phyloP scores from a whole-genome alignment of 1,140 invertebrate species.

The Cherax quadricarinatus region DNA sequence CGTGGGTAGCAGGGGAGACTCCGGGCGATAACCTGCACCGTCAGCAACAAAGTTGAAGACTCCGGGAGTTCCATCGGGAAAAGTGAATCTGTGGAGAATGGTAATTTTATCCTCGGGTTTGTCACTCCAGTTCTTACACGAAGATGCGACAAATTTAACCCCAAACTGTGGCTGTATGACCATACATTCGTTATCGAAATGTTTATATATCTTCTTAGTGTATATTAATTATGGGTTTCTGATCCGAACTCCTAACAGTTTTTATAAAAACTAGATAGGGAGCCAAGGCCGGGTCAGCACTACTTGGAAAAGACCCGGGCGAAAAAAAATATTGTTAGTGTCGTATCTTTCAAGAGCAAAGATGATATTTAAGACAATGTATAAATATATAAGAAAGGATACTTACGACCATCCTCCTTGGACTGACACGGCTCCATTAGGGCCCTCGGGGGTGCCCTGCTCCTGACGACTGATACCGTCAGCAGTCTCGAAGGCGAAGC shows the following conservation, averaged over 20 bases:
- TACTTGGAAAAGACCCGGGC: no score
- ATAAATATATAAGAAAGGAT: background rate
- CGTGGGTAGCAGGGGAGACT: no score
- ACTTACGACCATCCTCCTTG: conserved; percentile 11
- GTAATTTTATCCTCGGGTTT: background rate
- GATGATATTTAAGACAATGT: background rate
- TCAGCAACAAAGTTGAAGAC: conserved; percentile 26
- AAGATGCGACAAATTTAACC: background rate
- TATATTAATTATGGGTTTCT: background rate
- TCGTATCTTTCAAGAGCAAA: no score
- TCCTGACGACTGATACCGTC: background rate
- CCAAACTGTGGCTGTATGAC: background rate
- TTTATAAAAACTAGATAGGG: no score
- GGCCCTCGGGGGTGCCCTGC: background rate
- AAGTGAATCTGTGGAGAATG: conserved; percentile 7
- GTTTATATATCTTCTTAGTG: background rate
- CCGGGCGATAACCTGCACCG: conserved; percentile 2
- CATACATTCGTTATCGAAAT: background rate
- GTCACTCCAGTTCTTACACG: background rate
- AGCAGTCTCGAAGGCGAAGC: background rate
- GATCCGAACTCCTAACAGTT: background rate
- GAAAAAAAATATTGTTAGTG: no score
- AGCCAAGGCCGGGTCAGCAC: no score
- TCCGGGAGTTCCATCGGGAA: conserved; percentile 19
- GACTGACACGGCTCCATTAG: background rate